Base-by-base conservation (phyloP, 2,797 vertebrate species). In the Neomorphus geoffroyi region DNA sequence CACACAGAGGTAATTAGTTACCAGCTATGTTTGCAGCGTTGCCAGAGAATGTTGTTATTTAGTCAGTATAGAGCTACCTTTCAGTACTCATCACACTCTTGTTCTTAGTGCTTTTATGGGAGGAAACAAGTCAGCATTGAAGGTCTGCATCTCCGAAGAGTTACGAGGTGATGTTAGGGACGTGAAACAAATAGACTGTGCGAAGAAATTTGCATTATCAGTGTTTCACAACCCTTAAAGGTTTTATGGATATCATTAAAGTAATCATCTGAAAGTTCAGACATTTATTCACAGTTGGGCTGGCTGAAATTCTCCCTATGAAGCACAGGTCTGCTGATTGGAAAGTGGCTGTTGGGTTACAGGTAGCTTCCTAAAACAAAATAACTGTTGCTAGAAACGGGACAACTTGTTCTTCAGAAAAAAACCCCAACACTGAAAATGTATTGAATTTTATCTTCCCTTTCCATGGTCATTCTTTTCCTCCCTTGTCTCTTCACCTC, bases 1-100 rank as follows among this genome's bases (percentile, higher is more conserved):
- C 35, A 37, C 18, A 61, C 73, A 70, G 82, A 96, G 72, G 84
- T 92, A 96, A 97, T 97, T 96, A 97, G 92, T 84, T 96, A 84
- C 74, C 35, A 65, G 66, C 88, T 96, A 4, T 22, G 28, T 73
- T 66, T 60, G 54, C 89, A 79, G 91, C 62, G 92, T 86, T 86
- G 62, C 80, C 93, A 92, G 48, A 54, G 54, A 87, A 88, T 75
- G 65, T 74, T 51, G 37, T 62, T 86, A 72, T 71, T 79, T 54
- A 32, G 26, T 69, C 54, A 83, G 71, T 54, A 93, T 70, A 66
- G 33, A 91, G 54, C 71, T 72, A 78, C 33, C 33, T 92, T 91
- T 77, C 62, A 54, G 57, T 27, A 66, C 80, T 65, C 86, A 94
- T 80, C 80, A 77, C 45, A 64, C 26, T 65, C 62, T 21, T 6